phyloP scores from a whole-genome alignment of 2,797 vertebrate genomes.

The Lutjanus campechanus region DNA sequence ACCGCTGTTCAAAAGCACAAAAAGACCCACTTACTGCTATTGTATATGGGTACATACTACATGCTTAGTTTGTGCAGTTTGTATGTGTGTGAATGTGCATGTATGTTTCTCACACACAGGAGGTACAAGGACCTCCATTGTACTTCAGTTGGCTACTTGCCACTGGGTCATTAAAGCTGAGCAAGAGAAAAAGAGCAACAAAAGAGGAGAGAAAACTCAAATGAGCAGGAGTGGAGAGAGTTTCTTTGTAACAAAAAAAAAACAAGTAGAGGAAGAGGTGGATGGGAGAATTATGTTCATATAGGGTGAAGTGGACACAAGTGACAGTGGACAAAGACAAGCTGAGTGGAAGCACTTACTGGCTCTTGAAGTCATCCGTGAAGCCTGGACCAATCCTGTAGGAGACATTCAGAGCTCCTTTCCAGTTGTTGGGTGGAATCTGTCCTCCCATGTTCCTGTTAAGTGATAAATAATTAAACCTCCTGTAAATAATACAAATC shows the following conservation, averaged over 20 bases:
- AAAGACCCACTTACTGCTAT: not conserved
- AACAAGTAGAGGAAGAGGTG: not conserved
- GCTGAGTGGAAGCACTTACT: conserved; percentile 80
- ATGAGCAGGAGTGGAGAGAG: conserved; percentile 2
- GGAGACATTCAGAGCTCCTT: conserved; percentile 90
- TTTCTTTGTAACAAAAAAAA: not conserved
- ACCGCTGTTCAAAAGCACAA: conserved; percentile 1
- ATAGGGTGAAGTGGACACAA: not conserved
- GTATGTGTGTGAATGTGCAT: conserved; percentile 14
- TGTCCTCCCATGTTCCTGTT: conserved; percentile 92
- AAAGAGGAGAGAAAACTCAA: conserved; percentile 18
- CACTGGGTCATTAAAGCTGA: conserved; percentile 60
- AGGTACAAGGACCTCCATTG: conserved; percentile 65
- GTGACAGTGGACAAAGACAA: not conserved
- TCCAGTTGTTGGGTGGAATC: conserved; percentile 91
- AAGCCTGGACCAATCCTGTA: conserved; percentile 95
- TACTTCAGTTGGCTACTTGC: conserved; percentile 59
- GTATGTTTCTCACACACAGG: conserved; percentile 38
- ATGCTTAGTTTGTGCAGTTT: conserved; percentile 24
- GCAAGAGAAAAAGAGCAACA: conserved; percentile 29
- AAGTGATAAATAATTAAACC: conserved; percentile 17
- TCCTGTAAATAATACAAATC: conserved; percentile 23
- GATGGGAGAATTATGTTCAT: not conserved
- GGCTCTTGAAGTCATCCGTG: conserved; percentile 76
- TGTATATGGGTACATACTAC: conserved; percentile 8